Evolutionary conservation across 2,113 vertebrate species (phyloP).

Genomic region (Epinephelus lanceolatus): DNA sequence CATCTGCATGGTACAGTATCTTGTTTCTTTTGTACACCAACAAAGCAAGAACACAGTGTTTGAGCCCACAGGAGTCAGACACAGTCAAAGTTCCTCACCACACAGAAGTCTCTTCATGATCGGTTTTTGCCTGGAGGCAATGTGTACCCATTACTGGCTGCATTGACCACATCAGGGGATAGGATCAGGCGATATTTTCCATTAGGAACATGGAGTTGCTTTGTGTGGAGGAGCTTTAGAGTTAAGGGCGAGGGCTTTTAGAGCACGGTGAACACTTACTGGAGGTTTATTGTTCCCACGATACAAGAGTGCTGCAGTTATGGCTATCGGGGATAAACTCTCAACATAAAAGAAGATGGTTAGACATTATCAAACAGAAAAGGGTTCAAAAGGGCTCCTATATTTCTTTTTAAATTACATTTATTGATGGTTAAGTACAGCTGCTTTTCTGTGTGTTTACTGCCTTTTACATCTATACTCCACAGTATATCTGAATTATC

Average conservation of each 20-base stretch:
- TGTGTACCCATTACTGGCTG: constrained; percentile 71
- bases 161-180: constrained; percentile 74
- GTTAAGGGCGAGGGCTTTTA: constrained; percentile 62
- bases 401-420: constrained; percentile 11
- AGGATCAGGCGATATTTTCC: constrained; percentile 79
- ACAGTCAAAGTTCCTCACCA: constrained; percentile 56
- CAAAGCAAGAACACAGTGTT: constrained; percentile 38
- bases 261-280: constrained; percentile 45
- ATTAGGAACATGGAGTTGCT: constrained; percentile 71
- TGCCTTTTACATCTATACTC: not conserved
- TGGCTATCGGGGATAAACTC: constrained; percentile 47
- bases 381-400: constrained; percentile 20
- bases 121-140: constrained; percentile 76
- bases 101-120: constrained; percentile 73
- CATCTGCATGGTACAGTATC: constrained; percentile 3
- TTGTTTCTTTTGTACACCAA: constrained; percentile 1
- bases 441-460: not conserved
- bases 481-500: not conserved
- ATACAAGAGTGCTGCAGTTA: constrained; percentile 60
- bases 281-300: constrained; percentile 63
- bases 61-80: constrained; percentile 39
- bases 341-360: constrained; percentile 35
- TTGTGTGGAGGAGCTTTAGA: constrained; percentile 57
- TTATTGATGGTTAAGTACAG: constrained; percentile 22
- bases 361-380: constrained; percentile 28